Conservation (phyloP, 2,797 vertebrate species). For the Helicolenus hilgendorfi region DNA sequence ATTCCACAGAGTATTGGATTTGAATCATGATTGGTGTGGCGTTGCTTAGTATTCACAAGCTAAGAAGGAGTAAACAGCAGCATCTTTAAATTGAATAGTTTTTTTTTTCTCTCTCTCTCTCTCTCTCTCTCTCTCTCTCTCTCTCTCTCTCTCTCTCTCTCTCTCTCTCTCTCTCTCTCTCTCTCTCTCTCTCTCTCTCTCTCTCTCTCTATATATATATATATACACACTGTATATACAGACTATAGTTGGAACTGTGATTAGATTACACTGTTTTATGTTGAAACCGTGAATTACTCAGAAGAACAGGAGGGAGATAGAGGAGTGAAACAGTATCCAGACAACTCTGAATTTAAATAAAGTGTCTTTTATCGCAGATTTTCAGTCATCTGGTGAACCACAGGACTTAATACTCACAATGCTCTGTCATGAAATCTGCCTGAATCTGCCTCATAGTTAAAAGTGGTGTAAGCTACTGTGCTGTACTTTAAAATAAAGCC, state of each 20-base stretch:
- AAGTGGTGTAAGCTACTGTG: not conserved
- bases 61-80: slow-evolving; percentile 7
- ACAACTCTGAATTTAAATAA: slow-evolving; percentile 17
- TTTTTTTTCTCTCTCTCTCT: too few species aligned
- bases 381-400: not conserved
- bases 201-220: too few species aligned
- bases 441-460: not conserved
- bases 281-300: not conserved
- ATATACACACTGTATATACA: not conserved
- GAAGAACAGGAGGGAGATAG: not conserved
- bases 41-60: slow-evolving; percentile 43
- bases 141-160: too few species aligned
- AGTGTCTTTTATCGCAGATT: not conserved
- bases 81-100: slow-evolving; percentile 26
- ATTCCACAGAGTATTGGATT: slow-evolving; percentile 32
- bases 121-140: too few species aligned
- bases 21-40: slow-evolving; percentile 9
- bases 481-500: not conserved
- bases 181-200: too few species aligned
- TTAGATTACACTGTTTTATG: not conserved
- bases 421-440: not conserved
- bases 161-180: too few species aligned
- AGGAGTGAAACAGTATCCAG: not conserved
- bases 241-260: not conserved
- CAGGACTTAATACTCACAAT: not conserved